Evolutionary conservation across 2,888 invertebrate species (phyloP).

Genomic region (Gisinianus flammeolus): DNA sequence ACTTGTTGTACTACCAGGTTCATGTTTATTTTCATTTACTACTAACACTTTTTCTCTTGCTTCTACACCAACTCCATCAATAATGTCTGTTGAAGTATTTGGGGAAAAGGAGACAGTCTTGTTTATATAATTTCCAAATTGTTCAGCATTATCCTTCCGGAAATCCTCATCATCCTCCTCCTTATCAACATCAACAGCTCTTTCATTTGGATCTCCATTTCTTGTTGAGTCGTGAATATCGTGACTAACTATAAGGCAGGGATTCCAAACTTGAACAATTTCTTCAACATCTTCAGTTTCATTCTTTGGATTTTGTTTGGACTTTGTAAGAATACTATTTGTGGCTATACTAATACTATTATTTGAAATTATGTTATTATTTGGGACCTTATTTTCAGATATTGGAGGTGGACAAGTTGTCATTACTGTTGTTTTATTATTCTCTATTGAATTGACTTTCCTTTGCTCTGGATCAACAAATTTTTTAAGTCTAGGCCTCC

Average conservation of each 20-base stretch:
- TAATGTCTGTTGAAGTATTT: not conserved
- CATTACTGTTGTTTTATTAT: not conserved
- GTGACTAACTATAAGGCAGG: no score
- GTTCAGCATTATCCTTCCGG: not conserved
- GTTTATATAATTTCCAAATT: not conserved
- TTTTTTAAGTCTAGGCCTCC: constrained; percentile 61
- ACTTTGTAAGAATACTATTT: not conserved
- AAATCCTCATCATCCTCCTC: not conserved
- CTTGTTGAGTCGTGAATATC: no score
- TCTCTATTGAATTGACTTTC: not conserved
- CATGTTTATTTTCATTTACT: not conserved
- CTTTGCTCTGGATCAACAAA: not conserved
- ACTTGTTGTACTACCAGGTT: not conserved
- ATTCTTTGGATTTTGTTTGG: no score
- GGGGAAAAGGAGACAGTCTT: not conserved
- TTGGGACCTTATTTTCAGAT: not conserved
- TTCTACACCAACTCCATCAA: not conserved
- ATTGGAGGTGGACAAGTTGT: not conserved
- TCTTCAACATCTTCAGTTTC: not conserved
- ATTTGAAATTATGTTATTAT: not conserved
- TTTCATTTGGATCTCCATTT: constrained; percentile 1
- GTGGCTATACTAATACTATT: not conserved
- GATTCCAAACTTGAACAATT: not conserved
- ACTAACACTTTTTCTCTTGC: no score
- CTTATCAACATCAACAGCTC: not conserved